These are phyloP conservation scores for Chunga burmeisteri DNA, from an alignment of 2,113 vertebrate species.

Conservation along the genomic window DNA sequence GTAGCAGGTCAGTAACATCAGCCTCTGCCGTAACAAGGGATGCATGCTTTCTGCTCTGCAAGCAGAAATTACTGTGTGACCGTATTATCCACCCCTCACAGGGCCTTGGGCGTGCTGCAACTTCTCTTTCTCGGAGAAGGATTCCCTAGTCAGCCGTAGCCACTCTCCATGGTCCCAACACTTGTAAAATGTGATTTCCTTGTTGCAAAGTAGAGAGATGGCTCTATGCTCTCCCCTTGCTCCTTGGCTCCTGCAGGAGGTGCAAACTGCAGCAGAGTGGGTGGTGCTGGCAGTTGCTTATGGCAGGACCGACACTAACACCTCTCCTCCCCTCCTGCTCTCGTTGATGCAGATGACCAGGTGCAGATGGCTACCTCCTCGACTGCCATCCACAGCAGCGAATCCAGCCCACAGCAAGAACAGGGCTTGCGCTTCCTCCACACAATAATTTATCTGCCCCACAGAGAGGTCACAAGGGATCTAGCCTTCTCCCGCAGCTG, in stretches of 20 bases:
- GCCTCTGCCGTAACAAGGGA: background rate
- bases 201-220: background rate
- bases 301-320: background rate
- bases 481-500: background rate
- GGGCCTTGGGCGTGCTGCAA: background rate
- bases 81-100: background rate
- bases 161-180: background rate
- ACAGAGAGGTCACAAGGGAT: background rate
- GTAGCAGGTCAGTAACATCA: background rate
- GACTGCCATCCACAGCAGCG: background rate
- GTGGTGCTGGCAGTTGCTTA: accelerated
- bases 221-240: background rate
- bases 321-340: background rate
- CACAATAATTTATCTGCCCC: background rate
- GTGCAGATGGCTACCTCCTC: background rate
- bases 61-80: background rate
- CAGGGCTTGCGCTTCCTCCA: background rate
- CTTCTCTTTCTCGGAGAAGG: background rate
- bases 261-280: accelerated
- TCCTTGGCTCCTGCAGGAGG: background rate
- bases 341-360: background rate
- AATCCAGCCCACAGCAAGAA: background rate
- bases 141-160: background rate
- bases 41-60: background rate
- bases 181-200: background rate